Evolutionary conservation across 1,140 invertebrate species (phyloP), one percentile per base, ranked within the genome.

Genomic region (Drosophila persimilis): DNA sequence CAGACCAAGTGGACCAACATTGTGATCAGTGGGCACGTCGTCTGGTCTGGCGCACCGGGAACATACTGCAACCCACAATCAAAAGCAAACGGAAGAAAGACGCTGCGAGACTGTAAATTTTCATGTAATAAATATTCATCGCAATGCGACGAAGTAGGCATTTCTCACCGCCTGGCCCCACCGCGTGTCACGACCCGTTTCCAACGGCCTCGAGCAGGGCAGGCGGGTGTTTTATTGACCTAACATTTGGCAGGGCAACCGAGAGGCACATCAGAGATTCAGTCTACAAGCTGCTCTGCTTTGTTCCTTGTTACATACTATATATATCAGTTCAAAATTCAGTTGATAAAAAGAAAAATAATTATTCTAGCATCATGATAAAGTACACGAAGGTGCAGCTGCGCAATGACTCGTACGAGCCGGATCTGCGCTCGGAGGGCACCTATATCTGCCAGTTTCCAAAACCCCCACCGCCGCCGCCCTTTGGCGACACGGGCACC

Each of bases 341-440:
- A 2, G 20, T 56, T 54, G 7, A 20, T 15, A 20, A 24, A 35
- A 2, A 53, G 20, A 9, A 11, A 20, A 17, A 13, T 2, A n/a
- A 22, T n/a, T 17, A 4, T 15, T 11, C 2, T n/a, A 46, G 8
- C 13, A 62, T 31, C 45, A 75, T 76, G 73, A 76, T 76, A 17
- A 43, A 75, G 9, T 75, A 75, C 46, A 56, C 67, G 20, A 47
- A 35, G 29, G 35, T 84, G 13, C 20, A 66, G 17, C 46, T 86
- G 2, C 78, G 92, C 43, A 94, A 94, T 89, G 92, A 91, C 63
- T 92, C 92, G 53, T 92, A 92, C 63, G 89, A 93, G 29, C 94
- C 94, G 3, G 91, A 93, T 71, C 78, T 94, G 62, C 86, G 89
- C 15, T 91, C 92, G 52, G 94, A 94, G 77, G 94, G 94, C 2